Evolutionary conservation across 1,140 invertebrate genomes (phyloP), one percentile per base, ranked within the genome.

Genomic region (Drosophila grimshawi): DNA sequence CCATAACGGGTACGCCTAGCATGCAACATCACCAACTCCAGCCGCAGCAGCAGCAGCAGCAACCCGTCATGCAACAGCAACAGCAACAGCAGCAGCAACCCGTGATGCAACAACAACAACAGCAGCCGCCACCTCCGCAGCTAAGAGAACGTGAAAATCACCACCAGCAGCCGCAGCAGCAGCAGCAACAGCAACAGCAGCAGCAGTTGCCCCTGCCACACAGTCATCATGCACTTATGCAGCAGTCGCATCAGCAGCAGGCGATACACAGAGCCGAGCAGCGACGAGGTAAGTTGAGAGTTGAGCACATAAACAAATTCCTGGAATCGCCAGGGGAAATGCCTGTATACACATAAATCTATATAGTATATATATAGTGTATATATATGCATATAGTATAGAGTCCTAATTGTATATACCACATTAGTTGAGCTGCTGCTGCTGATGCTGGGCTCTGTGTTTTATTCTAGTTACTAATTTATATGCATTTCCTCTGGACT

Each of bases 191-290:
- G 30, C 73, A 60, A 30, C 60, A 49, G 7, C 73, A 52, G 11
- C 66, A 55, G 53, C 56, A 56, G 63, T 11, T 78, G 32, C 32
- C 37, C 3, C 45, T 86, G 80, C 82, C 82, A 1, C 83, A 88
- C 39, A 82, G 83, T 30, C 82, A 86, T 74, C 82, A 86, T 43
- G 82, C 82, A 7, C 33, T 86, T 55, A 88, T 88, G 82, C 82
- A 86, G 83, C 82, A 86, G 30, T 86, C 82, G 49, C 82, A 86
- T 27, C 82, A 86, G 83, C 82, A 86, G 82, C 82, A 86, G 80
- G 82, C 82, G 32, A 86, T 86, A 69, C 82, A 86, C 43, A 73
- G 82, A 74, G 82, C 82, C 52, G 83, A 88, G 74, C 85, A 86
- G 77, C 73, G 73, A 62, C 73, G 83, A 77, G 83, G 83, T 88